Percentiles rank a stretch among this genome's conserved stretches.
Evolutionary conservation across 2,113 vertebrate species (phyloP).

Genomic region (Sitta europaea): DNA sequence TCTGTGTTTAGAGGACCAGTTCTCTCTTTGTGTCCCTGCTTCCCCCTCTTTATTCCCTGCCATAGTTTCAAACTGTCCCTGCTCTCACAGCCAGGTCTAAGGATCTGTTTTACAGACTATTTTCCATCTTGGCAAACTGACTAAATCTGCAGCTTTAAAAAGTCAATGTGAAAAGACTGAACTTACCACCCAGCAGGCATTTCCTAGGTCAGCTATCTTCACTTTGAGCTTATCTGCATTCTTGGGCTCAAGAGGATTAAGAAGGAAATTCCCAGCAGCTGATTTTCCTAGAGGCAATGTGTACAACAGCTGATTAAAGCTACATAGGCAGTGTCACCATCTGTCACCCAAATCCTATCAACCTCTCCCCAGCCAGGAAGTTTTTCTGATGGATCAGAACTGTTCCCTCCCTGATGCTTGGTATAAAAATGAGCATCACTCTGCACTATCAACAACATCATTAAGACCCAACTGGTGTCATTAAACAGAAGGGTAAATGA

Average conservation of each 20-base stretch:
- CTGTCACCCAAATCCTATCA: background rate
- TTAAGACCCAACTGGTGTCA: background rate
- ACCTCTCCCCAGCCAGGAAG: background rate
- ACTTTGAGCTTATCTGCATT: slow-evolving; percentile 94
- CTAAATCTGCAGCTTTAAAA: background rate
- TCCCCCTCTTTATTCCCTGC: accelerated
- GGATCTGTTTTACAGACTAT: background rate
- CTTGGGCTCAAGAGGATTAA: slow-evolving; percentile 91
- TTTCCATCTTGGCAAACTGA: background rate
- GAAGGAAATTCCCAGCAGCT: slow-evolving; percentile 82
- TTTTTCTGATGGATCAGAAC: background rate
- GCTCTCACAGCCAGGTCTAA: background rate
- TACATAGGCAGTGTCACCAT: background rate
- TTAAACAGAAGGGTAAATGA: background rate
- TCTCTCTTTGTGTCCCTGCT: background rate
- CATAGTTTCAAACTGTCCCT: background rate
- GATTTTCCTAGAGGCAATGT: slow-evolving; percentile 77
- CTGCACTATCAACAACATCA: background rate
- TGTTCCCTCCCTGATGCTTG: background rate
- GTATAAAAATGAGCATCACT: background rate
- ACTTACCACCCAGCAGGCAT: slow-evolving; percentile 99
- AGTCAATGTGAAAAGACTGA: background rate
- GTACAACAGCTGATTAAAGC: slow-evolving; percentile 42
- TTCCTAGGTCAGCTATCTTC: slow-evolving; percentile 97
- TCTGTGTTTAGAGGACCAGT: background rate